These are phyloP conservation scores for Hestina assimilis DNA, from an alignment of 1,140 invertebrate species.

Conservation along the genomic window DNA sequence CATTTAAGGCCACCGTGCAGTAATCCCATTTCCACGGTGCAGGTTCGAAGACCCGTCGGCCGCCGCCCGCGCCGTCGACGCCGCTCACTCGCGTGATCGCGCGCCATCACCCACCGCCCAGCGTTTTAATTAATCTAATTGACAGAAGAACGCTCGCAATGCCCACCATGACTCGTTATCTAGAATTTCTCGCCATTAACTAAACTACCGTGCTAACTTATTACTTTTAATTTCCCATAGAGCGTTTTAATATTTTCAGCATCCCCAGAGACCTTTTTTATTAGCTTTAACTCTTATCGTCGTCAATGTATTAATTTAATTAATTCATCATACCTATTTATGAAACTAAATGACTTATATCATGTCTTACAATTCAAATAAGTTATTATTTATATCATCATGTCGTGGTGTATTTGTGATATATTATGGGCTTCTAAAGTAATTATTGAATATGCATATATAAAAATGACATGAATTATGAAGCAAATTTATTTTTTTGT, in stretches of 20 bases:
- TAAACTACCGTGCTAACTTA: slow-evolving; percentile 5
- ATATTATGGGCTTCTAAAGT: background rate
- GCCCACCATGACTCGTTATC: slow-evolving; percentile 28
- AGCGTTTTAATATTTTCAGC: too few species aligned
- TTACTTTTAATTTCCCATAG: background rate
- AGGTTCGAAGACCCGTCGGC: slow-evolving; percentile 60
- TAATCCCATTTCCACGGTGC: slow-evolving; percentile 69
- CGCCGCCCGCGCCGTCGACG: slow-evolving; percentile 25
- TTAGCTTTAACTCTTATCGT: too few species aligned
- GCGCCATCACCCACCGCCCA: slow-evolving; percentile 39
- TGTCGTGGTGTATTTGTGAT: slow-evolving; percentile 47
- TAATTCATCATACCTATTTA: too few species aligned
- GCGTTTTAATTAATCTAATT: slow-evolving; percentile 68
- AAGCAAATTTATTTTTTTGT: background rate
- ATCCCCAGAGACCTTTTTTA: too few species aligned
- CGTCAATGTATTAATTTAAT: too few species aligned
- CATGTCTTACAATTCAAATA: background rate
- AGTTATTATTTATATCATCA: background rate
- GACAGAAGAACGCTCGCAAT: slow-evolving; percentile 39
- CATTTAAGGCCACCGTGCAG: slow-evolving; percentile 58
- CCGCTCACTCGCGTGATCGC: slow-evolving; percentile 45
- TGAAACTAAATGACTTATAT: too few species aligned
- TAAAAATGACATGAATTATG: background rate
- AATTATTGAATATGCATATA: background rate
- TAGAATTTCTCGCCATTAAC: slow-evolving; percentile 21